phyloP scores from a whole-genome alignment of 2,113 vertebrate species.

The Erpornis zantholeuca region DNA sequence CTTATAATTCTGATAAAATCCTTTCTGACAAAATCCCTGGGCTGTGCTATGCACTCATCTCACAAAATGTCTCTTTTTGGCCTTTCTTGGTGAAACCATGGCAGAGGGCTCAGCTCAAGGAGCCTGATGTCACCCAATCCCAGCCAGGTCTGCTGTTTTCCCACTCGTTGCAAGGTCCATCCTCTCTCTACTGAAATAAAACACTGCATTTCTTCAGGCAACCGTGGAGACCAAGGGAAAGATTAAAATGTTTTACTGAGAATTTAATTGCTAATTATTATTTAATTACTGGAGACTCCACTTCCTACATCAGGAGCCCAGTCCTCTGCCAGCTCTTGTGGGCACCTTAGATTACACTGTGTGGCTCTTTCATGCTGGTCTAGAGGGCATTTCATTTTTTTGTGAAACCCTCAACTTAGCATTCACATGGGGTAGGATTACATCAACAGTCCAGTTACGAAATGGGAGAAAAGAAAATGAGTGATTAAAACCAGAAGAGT shows the following conservation, averaged over 20 bases:
- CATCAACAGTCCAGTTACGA: slow-evolving; percentile 7
- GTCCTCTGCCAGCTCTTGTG: neutral
- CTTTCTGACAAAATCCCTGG: neutral
- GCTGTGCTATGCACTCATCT: neutral
- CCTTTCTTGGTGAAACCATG: neutral
- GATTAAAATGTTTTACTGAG: neutral
- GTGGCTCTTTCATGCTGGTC: neutral
- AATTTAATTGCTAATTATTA: neutral
- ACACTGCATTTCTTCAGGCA: neutral
- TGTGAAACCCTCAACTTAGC: slow-evolving; percentile 20
- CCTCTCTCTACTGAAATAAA: neutral
- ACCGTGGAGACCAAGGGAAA: neutral
- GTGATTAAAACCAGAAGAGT: slow-evolving; percentile 30
- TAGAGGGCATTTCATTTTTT: slow-evolving; percentile 6
- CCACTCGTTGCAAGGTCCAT: neutral
- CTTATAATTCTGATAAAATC: neutral
- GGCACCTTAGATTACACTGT: slow-evolving; percentile 15
- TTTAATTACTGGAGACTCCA: neutral
- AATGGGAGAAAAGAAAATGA: slow-evolving; percentile 29
- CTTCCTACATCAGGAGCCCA: neutral
- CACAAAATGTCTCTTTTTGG: neutral
- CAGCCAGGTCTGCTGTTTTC: neutral
- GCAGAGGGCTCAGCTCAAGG: neutral
- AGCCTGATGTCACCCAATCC: neutral
- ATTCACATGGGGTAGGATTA: neutral